Conservation (phyloP, 2,113 vertebrate genomes). For the Narcine bancroftii region DNA sequence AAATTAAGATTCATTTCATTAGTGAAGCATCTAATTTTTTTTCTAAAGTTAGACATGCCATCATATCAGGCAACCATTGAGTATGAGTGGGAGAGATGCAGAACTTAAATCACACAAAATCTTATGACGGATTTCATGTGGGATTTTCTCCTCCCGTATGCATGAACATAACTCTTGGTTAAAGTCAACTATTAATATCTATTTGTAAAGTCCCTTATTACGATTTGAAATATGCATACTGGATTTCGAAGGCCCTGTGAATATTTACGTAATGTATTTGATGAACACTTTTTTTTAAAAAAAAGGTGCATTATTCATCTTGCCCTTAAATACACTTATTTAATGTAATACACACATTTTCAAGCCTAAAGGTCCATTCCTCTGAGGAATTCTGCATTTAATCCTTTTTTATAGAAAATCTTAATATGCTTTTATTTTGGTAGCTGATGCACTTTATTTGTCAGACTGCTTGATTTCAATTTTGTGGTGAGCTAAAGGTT, state of each 20-base stretch:
- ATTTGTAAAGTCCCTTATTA: not conserved
- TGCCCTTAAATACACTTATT: not conserved
- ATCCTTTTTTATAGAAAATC: not conserved
- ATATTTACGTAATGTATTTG: not conserved
- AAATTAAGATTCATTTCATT: too few relatives aligned
- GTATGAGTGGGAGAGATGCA: too few relatives aligned
- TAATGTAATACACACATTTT: not conserved
- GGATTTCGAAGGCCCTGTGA: not conserved
- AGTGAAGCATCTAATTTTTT: too few relatives aligned
- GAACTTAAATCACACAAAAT: not conserved
- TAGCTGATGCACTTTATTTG: not conserved
- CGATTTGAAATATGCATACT: not conserved
- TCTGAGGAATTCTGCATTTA: constrained; percentile 10
- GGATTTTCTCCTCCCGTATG: not conserved
- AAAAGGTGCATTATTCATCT: constrained; percentile 10
- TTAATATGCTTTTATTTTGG: not conserved
- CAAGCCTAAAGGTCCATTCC: not conserved
- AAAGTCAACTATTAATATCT: not conserved
- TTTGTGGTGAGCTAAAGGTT: not conserved
- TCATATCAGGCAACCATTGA: too few relatives aligned
- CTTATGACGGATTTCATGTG: not conserved
- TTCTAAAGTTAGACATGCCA: too few relatives aligned
- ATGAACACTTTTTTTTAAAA: not conserved
- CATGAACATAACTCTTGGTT: not conserved
- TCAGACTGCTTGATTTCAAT: not conserved